These are phyloP conservation scores for Lathronympha strigana DNA, from an alignment of 2,888 invertebrate genomes.

Conservation along the genomic window DNA sequence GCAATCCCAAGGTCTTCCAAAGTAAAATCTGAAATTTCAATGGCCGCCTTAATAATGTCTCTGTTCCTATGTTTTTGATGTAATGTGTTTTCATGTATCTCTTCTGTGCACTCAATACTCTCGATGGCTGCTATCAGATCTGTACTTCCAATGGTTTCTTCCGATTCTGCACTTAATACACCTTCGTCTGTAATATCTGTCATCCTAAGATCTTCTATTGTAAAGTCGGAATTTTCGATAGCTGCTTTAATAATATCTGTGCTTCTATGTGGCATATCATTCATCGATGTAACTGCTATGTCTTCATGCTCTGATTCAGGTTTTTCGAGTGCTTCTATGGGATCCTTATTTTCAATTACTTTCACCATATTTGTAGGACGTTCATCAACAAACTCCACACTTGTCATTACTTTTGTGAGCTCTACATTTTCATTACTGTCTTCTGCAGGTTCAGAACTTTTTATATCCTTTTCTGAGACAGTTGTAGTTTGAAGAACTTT, in stretches of 20 bases:
- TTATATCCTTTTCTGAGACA: neutral
- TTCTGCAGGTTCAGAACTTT: neutral
- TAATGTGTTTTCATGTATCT: neutral
- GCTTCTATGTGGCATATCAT: neutral
- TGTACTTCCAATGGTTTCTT: neutral
- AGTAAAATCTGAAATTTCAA: constrained; percentile 18
- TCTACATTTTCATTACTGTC: neutral
- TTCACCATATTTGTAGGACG: neutral
- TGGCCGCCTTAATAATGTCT: constrained; percentile 15
- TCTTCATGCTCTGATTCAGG: neutral
- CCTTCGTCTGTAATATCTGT: neutral
- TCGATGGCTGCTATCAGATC: neutral
- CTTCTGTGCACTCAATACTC: neutral
- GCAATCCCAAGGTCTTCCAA: constrained; percentile 4
- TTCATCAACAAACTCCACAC: neutral
- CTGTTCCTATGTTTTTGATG: neutral
- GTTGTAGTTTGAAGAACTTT: neutral
- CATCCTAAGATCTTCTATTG: neutral
- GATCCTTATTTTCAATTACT: neutral
- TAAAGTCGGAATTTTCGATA: constrained; percentile 1
- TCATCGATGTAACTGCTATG: neutral
- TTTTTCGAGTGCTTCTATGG: neutral
- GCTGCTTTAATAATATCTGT: constrained; percentile 10
- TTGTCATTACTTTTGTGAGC: neutral
- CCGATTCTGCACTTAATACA: neutral